Conservation (phyloP, 2,888 invertebrate genomes). For the Dasypolia templi region DNA sequence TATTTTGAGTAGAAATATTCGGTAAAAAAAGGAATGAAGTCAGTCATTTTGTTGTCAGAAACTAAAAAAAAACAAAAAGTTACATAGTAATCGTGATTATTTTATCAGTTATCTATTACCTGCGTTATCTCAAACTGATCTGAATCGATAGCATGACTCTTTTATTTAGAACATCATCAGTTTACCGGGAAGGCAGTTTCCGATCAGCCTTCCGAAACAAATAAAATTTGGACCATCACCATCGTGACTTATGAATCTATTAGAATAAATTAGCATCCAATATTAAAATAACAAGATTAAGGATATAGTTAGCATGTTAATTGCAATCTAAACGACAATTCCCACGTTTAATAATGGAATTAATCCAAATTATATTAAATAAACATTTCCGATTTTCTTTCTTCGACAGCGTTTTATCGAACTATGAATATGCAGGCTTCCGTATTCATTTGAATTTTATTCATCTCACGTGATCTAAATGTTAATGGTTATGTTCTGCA, state of each 20-base stretch:
- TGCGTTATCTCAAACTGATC: not conserved
- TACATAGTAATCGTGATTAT: too few relatives aligned
- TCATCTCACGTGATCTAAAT: constrained; percentile 65
- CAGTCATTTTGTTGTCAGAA: not conserved
- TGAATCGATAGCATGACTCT: constrained; percentile 17
- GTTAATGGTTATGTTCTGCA: constrained; percentile 69
- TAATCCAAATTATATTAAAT: constrained; percentile 52
- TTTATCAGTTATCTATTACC: too few relatives aligned
- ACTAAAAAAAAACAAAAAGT: too few relatives aligned
- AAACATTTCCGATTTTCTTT: constrained; percentile 56
- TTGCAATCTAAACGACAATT: constrained; percentile 68
- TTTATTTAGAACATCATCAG: constrained; percentile 21
- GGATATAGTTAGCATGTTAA: constrained; percentile 51
- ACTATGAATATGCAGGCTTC: constrained; percentile 65
- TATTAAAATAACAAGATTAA: constrained; percentile 51
- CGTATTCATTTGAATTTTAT: constrained; percentile 64
- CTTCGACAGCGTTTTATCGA: constrained; percentile 43
- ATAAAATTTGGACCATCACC: constrained; percentile 40
- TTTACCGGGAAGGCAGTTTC: constrained; percentile 59
- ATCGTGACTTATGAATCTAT: constrained; percentile 68
- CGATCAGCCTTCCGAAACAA: constrained; percentile 56
- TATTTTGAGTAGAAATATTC: not conserved
- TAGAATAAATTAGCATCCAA: constrained; percentile 61
- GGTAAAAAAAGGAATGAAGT: not conserved
- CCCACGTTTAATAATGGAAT: constrained; percentile 66